phyloP scores from a whole-genome alignment of 2,113 vertebrate species.

The Pampusana beccarii region DNA sequence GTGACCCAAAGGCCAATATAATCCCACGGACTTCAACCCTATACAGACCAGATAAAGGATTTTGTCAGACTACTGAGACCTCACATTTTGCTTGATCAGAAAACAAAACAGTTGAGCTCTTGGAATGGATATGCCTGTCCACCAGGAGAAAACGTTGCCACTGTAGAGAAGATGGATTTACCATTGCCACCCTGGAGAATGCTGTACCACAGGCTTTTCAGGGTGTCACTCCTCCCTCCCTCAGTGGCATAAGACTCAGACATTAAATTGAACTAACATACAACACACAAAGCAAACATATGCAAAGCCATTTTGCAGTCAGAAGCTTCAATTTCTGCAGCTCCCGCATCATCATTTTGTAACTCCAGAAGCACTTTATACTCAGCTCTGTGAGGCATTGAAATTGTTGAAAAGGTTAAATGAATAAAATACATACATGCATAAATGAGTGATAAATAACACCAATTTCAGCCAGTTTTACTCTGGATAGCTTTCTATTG shows the following conservation, averaged over 20 bases:
- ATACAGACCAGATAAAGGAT: rapidly evolving
- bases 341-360: not conserved
- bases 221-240: not conserved
- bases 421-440: not conserved
- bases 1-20: not conserved
- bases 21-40: not conserved
- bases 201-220: not conserved
- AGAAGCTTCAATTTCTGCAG: not conserved
- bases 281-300: not conserved
- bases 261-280: not conserved
- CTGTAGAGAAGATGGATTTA: not conserved
- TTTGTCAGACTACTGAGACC: not conserved
- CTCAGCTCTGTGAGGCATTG: not conserved
- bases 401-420: not conserved
- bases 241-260: not conserved
- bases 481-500: not conserved
- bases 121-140: not conserved
- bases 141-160: rapidly evolving
- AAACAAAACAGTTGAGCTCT: not conserved
- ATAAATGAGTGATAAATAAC: not conserved
- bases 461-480: not conserved
- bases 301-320: not conserved
- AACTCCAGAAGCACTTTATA: not conserved
- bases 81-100: not conserved
- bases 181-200: rapidly evolving